phyloP scores from a whole-genome alignment of 2,888 invertebrate species.

The Drosophila merina region DNA sequence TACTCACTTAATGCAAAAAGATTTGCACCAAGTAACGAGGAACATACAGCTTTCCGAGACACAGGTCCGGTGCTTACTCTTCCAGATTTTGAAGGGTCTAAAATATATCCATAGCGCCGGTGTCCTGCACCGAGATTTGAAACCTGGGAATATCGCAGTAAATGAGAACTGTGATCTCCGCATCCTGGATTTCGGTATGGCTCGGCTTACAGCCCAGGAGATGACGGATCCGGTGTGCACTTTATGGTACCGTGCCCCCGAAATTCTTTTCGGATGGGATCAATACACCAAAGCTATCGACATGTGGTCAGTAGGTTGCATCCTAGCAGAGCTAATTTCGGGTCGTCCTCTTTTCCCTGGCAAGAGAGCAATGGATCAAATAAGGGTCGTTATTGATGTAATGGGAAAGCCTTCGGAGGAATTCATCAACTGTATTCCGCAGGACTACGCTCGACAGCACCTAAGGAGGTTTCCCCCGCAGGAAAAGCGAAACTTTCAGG shows the following conservation, averaged over 20 bases:
- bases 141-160: slow-evolving; percentile 99
- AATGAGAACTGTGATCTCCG: slow-evolving; percentile 99
- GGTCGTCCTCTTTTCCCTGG: slow-evolving; percentile 97
- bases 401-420: slow-evolving; percentile 96
- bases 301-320: slow-evolving; percentile 99
- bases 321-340: slow-evolving; percentile 98
- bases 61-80: slow-evolving; percentile 99
- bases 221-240: slow-evolving; percentile 99
- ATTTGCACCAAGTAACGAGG: slow-evolving; percentile 97
- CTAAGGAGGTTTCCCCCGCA: slow-evolving; percentile 91
- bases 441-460: slow-evolving; percentile 96
- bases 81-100: slow-evolving; percentile 97
- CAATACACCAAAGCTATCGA: slow-evolving; percentile 99
- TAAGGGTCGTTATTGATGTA: slow-evolving; percentile 97
- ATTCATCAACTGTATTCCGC: slow-evolving; percentile 97
- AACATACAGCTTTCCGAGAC: slow-evolving; percentile 98
- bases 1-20: slow-evolving; percentile 98
- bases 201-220: slow-evolving; percentile 97
- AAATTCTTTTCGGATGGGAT: slow-evolving; percentile 99
- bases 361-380: slow-evolving; percentile 98
- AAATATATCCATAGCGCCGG: slow-evolving; percentile 99
- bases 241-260: slow-evolving; percentile 97
- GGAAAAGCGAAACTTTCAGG: slow-evolving; percentile 92
- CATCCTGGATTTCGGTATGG: slow-evolving; percentile 98
- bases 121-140: slow-evolving; percentile 98